A percentile compares a stretch with the other conserved stretches of the same genome.
phyloP scores from a whole-genome alignment of 1,140 invertebrate species.

The Drosophila ficusphila region DNA sequence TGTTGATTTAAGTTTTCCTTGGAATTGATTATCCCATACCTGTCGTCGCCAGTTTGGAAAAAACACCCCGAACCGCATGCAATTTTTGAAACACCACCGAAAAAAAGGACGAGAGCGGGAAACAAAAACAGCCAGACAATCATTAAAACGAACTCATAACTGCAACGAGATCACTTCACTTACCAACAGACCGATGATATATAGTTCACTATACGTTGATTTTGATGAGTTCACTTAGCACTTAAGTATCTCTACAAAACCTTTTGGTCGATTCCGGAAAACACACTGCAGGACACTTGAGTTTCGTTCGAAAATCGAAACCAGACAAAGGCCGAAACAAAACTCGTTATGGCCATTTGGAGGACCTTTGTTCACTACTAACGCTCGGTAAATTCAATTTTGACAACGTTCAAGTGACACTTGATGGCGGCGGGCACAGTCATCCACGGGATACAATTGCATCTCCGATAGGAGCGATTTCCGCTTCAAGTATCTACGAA shows the following conservation, averaged over 20 bases:
- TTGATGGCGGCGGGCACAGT: slow-evolving; percentile 41
- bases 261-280: slow-evolving; percentile 23
- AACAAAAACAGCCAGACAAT: slow-evolving; percentile 39
- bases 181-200: slow-evolving; percentile 20
- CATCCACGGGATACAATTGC: slow-evolving; percentile 47
- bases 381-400: slow-evolving; percentile 49
- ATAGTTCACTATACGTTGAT: slow-evolving; percentile 15
- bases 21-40: slow-evolving; percentile 78
- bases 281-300: slow-evolving; percentile 22
- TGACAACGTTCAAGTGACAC: slow-evolving; percentile 66
- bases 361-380: slow-evolving; percentile 52
- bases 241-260: slow-evolving; percentile 29
- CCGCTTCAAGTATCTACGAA: slow-evolving; percentile 5
- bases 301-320: slow-evolving; percentile 9
- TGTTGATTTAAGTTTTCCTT: slow-evolving; percentile 44
- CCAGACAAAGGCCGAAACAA: slow-evolving; percentile 13
- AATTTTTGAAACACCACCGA: slow-evolving; percentile 75
- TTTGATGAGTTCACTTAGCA: slow-evolving; percentile 15
- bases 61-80: slow-evolving; percentile 72
- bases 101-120: slow-evolving; percentile 52
- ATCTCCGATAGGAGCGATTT: slow-evolving; percentile 21
- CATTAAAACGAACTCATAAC: slow-evolving; percentile 11
- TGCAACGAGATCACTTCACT: slow-evolving; percentile 41
- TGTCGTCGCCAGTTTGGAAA: slow-evolving; percentile 57
- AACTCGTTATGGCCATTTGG: slow-evolving; percentile 56